Evolutionary conservation across 2,113 vertebrate species (phyloP).

Genomic region (Choloepus hoffmanni): DNA sequence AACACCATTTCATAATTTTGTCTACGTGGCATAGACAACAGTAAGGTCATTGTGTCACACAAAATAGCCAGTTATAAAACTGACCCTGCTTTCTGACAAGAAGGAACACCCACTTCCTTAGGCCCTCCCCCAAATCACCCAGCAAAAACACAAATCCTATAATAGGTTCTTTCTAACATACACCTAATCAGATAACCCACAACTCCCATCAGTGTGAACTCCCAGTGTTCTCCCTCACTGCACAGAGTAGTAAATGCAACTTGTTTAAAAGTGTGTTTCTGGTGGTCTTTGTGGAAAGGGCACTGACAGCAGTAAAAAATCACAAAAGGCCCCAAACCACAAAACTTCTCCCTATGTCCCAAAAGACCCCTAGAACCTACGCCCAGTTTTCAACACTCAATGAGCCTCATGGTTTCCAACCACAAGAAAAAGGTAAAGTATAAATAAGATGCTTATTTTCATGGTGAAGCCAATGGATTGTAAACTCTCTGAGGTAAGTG

Average conservation of each 20-base stretch:
- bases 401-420: neutral
- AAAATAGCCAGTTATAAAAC: neutral
- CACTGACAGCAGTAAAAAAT: neutral
- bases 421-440: neutral
- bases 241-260: neutral
- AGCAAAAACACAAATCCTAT: conserved; percentile 1
- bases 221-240: neutral
- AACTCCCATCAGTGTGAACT: neutral
- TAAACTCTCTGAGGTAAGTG: neutral
- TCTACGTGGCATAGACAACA: neutral
- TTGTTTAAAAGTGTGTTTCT: neutral
- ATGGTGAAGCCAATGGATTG: neutral
- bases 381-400: neutral
- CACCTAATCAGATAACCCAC: neutral
- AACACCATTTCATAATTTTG: neutral
- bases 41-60: neutral
- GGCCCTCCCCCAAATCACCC: neutral
- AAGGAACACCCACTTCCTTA: neutral
- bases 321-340: neutral
- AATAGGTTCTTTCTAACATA: neutral
- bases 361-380: neutral
- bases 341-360: neutral
- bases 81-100: neutral
- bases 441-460: conserved; percentile 23
- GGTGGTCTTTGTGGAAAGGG: neutral